These are phyloP conservation scores for Eupeodes corollae DNA, from an alignment of 1,140 invertebrate species.

Conservation along the genomic window DNA sequence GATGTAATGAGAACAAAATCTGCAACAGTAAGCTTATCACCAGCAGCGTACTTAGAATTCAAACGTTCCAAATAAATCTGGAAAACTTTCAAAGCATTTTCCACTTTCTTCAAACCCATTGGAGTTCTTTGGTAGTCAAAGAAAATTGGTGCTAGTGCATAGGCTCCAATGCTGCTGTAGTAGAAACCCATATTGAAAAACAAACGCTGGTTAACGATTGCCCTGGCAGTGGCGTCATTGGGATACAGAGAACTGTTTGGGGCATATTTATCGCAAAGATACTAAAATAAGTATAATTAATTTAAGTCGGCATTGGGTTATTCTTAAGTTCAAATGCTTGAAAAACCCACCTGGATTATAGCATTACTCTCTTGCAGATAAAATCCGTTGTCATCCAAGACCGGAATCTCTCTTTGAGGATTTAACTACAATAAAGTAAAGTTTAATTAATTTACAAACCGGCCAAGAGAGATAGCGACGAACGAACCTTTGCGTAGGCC, in stretches of 20 bases:
- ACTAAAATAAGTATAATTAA: conserved; percentile 35
- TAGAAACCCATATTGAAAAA: conserved; percentile 65
- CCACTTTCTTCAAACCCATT: conserved; percentile 49
- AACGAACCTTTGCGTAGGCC: conserved; percentile 52
- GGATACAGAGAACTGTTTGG: conserved; percentile 55
- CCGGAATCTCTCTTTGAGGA: conserved; percentile 68
- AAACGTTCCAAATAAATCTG: conserved; percentile 51
- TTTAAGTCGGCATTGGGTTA: not conserved
- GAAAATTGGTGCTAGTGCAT: conserved; percentile 50
- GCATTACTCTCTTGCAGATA: conserved; percentile 62
- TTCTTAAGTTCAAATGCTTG: not conserved
- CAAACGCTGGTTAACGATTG: conserved; percentile 61
- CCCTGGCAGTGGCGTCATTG: conserved; percentile 49
- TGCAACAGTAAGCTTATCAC: conserved; percentile 57
- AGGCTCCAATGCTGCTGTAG: conserved; percentile 52
- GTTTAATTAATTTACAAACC: not conserved
- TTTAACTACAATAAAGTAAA: conserved; percentile 47
- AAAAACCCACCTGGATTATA: conserved; percentile 43
- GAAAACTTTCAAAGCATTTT: conserved; percentile 53
- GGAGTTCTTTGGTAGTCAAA: conserved; percentile 57
- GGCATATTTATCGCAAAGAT: conserved; percentile 60
- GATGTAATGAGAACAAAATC: conserved; percentile 58
- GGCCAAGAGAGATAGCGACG: conserved; percentile 1
- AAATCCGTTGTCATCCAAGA: conserved; percentile 61
- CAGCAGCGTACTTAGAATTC: conserved; percentile 53